These are phyloP conservation scores for Sphecodes monilicornis DNA, from an alignment of 2,888 invertebrate species.

Conservation along the genomic window DNA sequence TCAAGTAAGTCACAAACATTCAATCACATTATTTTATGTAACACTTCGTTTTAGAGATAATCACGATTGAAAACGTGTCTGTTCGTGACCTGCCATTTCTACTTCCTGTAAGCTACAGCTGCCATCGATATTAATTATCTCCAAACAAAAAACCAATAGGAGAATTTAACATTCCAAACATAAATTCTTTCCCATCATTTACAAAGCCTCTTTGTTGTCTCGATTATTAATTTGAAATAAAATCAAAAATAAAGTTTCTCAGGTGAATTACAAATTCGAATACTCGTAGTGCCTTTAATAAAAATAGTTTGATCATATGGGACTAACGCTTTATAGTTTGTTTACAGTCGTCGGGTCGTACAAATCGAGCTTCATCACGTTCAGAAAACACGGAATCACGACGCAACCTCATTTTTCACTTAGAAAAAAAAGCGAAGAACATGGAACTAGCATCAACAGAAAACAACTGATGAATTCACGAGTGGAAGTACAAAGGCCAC, in stretches of 20 bases:
- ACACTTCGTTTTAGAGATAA: too few species aligned
- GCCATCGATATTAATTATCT: too few species aligned
- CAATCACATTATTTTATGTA: too few species aligned
- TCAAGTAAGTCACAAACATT: too few species aligned
- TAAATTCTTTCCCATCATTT: neutral
- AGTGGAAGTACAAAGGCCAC: neutral
- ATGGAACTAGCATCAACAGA: neutral
- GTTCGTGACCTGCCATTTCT: too few species aligned
- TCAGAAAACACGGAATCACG: neutral
- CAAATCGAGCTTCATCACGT: neutral
- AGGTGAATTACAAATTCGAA: neutral
- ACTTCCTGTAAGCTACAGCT: too few species aligned
- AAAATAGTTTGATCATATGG: neutral
- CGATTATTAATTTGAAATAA: neutral
- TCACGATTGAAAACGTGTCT: too few species aligned
- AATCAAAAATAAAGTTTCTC: neutral
- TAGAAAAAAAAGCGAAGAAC: neutral
- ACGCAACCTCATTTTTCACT: neutral
- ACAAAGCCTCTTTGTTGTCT: neutral
- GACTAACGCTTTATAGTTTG: neutral
- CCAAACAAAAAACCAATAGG: too few species aligned
- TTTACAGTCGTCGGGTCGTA: neutral
- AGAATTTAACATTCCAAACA: too few species aligned
- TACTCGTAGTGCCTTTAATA: neutral
- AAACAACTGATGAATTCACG: neutral